Evolutionary conservation across 2,888 invertebrate species (phyloP), one percentile per base, ranked within the genome.

Genomic region (Dolomedes plantarius): DNA sequence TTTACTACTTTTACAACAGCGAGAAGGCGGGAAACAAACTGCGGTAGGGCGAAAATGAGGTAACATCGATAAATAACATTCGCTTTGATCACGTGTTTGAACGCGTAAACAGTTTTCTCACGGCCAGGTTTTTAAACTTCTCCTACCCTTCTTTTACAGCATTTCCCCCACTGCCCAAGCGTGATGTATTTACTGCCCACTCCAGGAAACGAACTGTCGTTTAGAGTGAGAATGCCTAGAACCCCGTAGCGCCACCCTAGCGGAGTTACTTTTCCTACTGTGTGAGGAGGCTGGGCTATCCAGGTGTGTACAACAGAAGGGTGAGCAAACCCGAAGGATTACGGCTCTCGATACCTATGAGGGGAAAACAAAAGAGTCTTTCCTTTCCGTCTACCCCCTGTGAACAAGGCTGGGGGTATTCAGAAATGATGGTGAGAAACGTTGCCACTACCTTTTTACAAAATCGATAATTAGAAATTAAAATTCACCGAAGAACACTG

Each of bases 1-100:
- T 85, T 85, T 85, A 77, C 83, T 28, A 41, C 71, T 77, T 77
- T 83, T 73, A 46, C 23, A 19, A 46, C 46, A 11, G 13, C 28
- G 62, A 2, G 39, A 56, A 9, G n/a, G 39, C 13, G 16, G n/a
- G 62, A 64, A 68, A 27, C 50, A 50, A 64, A 36, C 46, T 68
- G 28, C 65, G 68, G 32, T 67, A 50, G 11, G 13, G 68, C 13
- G 23, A 46, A n/a, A 68, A 11, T 19, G 5, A 11, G 29, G 62
- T 3, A 29, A 50, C 81, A 81, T 75, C 81, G 36, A 75, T 75
- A 69, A 62, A 36, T 36, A 36, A n/a, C 67, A 62, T 28, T n/a
- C 32, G 36, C 13, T n/a, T 46, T 27, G 67, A 76, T 76, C 67
- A 46, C 19, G 28, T 68, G 36, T 56, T 19, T 69, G 77, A 56